phyloP scores from a whole-genome alignment of 2,113 vertebrate species.

The Cryptotis parvus region DNA sequence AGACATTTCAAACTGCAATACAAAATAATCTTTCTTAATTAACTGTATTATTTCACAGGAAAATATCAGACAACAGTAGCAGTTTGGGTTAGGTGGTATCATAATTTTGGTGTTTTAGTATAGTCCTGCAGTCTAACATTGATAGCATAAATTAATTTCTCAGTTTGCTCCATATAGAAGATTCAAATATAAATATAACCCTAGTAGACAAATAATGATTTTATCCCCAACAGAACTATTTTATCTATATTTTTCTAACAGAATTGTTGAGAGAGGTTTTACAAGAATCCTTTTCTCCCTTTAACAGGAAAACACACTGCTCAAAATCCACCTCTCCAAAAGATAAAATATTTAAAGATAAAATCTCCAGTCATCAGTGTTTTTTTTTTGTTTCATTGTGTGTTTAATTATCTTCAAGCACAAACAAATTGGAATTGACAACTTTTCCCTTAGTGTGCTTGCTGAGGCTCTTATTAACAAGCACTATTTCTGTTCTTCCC shows the following conservation, averaged over 20 bases:
- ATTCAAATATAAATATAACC: not conserved
- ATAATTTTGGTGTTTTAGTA: not conserved
- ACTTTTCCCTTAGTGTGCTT: not conserved
- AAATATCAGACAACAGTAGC: not conserved
- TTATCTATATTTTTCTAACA: not conserved
- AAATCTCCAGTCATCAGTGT: not conserved
- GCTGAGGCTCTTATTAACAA: not conserved
- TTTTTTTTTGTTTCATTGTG: too few species aligned
- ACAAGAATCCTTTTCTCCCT: not conserved
- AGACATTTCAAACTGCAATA: slow-evolving; percentile 28
- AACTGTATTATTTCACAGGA: not conserved
- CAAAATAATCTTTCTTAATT: slow-evolving; percentile 43
- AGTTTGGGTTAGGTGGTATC: not conserved
- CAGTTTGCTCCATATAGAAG: not conserved
- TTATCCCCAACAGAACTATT: not conserved
- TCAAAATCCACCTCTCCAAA: slow-evolving; percentile 17
- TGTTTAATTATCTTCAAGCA: not conserved
- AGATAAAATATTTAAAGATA: not conserved
- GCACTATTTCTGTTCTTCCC: not conserved
- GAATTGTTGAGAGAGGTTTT: not conserved
- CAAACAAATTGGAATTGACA: not conserved
- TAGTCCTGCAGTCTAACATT: not conserved
- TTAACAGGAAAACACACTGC: not conserved
- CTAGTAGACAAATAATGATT: not conserved
- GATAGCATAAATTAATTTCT: not conserved